phyloP scores from a whole-genome alignment of 1,140 invertebrate species.

The Sitobion miscanthi region DNA sequence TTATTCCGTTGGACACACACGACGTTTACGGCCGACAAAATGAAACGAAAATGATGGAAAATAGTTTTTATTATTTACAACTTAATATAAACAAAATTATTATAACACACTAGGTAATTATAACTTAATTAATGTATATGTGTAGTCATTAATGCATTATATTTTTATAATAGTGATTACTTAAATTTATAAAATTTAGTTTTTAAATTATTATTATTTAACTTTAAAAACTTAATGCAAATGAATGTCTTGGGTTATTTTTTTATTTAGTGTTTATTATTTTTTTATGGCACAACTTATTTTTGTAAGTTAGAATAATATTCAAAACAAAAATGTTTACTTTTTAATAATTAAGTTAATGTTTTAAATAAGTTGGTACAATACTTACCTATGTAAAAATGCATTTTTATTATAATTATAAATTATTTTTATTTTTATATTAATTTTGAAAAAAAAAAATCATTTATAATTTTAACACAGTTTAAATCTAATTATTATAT shows the following conservation, averaged over 20 bases:
- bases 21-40: not conserved
- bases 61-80: slow-evolving; percentile 20
- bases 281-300: not conserved
- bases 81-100: not conserved
- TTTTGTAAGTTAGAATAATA: not conserved
- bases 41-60: not conserved
- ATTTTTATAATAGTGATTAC: not conserved
- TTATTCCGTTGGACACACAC: not conserved
- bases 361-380: not conserved
- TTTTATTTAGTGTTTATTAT: no score
- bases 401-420: no score
- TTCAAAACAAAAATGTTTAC: no score
- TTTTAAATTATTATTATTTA: not conserved
- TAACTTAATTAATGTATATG: not conserved
- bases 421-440: no score
- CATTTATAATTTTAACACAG: no score
- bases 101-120: not conserved
- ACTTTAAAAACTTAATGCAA: not conserved
- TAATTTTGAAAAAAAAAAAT: no score
- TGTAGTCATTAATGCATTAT: not conserved
- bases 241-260: no score
- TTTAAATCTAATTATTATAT: no score
- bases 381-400: no score
- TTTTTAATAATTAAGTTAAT: not conserved
- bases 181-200: not conserved